Conservation (phyloP, 2,797 vertebrate species). For the Rhinoraja longicauda region DNA sequence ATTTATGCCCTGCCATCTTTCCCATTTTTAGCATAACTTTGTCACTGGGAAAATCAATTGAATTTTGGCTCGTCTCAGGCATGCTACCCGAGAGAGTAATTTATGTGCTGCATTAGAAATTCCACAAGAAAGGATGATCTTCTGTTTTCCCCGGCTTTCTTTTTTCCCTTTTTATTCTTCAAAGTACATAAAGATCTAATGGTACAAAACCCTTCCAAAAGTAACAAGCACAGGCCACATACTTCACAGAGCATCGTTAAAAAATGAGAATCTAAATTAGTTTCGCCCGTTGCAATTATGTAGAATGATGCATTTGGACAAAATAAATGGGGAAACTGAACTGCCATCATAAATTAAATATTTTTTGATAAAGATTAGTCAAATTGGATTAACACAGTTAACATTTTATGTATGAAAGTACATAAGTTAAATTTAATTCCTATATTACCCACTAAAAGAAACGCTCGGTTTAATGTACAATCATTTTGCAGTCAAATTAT, state of each 20-base stretch:
- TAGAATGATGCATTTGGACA: background rate
- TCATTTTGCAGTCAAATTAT: background rate
- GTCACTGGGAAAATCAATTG: constrained; percentile 52
- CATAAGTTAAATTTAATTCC: background rate
- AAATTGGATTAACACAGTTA: background rate
- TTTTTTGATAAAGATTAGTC: background rate
- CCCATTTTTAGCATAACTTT: constrained; percentile 46
- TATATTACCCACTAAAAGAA: background rate
- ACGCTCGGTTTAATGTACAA: background rate
- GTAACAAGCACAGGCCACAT: background rate
- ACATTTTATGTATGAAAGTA: background rate
- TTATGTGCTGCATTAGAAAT: constrained; percentile 55
- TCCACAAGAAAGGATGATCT: constrained; percentile 52
- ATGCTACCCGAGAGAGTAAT: constrained; percentile 49
- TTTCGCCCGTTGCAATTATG: background rate
- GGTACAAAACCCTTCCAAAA: constrained; percentile 17
- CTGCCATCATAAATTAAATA: constrained; percentile 20
- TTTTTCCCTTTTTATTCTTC: background rate
- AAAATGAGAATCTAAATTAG: constrained; percentile 21
- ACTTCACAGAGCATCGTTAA: constrained; percentile 7
- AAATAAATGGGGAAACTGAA: background rate
- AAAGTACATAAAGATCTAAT: constrained; percentile 4
- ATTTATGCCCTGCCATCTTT: constrained; percentile 52
- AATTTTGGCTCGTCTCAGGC: constrained; percentile 49
- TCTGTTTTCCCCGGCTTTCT: background rate